phyloP scores from a whole-genome alignment of 2,888 invertebrate species.

The Willowsia nigromaculata region DNA sequence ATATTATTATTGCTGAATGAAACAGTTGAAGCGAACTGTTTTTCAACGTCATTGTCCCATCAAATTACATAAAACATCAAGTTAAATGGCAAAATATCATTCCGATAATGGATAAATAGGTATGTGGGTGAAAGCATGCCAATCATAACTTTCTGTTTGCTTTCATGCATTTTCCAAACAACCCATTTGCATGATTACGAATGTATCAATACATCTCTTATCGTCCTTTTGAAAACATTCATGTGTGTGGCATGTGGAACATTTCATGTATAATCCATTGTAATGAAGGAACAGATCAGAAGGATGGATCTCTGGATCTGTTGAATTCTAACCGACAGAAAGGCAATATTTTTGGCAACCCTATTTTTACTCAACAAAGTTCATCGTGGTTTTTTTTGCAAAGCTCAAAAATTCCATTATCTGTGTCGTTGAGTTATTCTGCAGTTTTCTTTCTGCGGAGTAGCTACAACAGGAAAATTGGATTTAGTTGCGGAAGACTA shows the following conservation, averaged over 20 bases:
- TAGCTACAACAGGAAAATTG: not conserved
- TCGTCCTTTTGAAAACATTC: not conserved
- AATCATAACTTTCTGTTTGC: not conserved
- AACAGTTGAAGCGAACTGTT: not conserved
- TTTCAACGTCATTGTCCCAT: not conserved
- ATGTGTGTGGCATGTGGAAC: not conserved
- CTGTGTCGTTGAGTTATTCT: not conserved
- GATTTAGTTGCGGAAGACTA: not conserved
- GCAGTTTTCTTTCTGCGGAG: not conserved
- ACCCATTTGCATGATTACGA: constrained; percentile 18
- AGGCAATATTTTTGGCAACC: not conserved
- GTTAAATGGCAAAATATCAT: not conserved
- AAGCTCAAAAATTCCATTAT: not conserved
- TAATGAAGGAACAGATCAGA: not conserved
- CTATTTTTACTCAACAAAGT: not conserved
- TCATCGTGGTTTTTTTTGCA: not conserved
- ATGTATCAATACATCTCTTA: not conserved
- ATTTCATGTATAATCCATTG: not conserved
- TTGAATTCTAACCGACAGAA: not conserved
- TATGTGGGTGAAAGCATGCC: constrained; percentile 5
- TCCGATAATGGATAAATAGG: not conserved
- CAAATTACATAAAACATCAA: not conserved
- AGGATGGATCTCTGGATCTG: not conserved
- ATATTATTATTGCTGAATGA: not conserved
- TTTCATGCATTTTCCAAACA: not conserved